Evolutionary conservation across 1,140 invertebrate species (phyloP).

Genomic region (Mactra quadrangularis): DNA sequence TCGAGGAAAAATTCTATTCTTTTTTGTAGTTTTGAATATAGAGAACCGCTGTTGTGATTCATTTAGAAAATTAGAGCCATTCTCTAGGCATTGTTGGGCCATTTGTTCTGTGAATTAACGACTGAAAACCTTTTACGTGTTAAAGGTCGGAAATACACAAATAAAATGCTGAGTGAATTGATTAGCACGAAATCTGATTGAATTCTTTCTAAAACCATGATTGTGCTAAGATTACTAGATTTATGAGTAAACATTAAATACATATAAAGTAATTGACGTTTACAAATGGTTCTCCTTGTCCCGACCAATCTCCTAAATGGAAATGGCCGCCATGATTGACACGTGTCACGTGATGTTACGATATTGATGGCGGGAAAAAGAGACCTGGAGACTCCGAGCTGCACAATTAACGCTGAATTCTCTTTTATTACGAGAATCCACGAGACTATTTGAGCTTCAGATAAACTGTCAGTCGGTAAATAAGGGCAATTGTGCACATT

Average conservation of each 20-base stretch:
- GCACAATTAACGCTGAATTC: conserved; percentile 58
- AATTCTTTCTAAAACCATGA: conserved; percentile 58
- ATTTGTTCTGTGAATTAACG: conserved; percentile 60
- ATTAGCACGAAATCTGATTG: conserved; percentile 42
- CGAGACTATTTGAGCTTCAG: conserved; percentile 56
- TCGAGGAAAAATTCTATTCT: no score
- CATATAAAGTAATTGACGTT: conserved; percentile 66
- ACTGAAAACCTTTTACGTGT: conserved; percentile 63
- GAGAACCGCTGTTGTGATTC: conserved; percentile 21
- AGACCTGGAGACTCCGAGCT: conserved; percentile 49
- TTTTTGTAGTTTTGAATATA: no score
- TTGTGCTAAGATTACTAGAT: conserved; percentile 62
- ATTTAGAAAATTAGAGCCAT: conserved; percentile 53
- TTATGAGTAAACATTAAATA: conserved; percentile 65
- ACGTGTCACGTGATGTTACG: conserved; percentile 50
- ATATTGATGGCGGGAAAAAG: conserved; percentile 64
- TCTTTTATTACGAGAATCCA: conserved; percentile 60
- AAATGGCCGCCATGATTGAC: conserved; percentile 58
- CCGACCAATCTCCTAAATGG: conserved; percentile 61
- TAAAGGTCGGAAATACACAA: conserved; percentile 56
- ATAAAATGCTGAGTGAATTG: conserved; percentile 62
- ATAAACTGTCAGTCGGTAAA: conserved; percentile 63
- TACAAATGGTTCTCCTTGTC: conserved; percentile 54
- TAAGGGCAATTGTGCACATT: conserved; percentile 63
- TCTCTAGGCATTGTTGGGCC: conserved; percentile 37